phyloP scores from a whole-genome alignment of 1,140 invertebrate genomes.

The Mamestra configurata region DNA sequence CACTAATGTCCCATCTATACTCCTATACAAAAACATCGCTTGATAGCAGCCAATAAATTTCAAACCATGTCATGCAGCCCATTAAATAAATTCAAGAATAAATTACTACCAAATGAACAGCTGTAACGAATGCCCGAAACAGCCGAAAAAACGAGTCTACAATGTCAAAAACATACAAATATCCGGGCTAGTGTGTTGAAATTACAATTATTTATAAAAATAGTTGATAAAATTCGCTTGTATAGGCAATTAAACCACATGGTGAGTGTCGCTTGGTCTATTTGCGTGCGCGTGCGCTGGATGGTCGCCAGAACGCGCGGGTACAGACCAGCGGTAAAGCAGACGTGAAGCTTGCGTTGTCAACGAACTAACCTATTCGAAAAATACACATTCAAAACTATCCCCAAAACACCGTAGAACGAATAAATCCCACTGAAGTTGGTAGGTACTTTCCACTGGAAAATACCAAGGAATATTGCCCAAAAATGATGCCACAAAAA shows the following conservation, averaged over 20 bases:
- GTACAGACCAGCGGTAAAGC: conserved; percentile 30
- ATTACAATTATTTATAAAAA: conserved; percentile 51
- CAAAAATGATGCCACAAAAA: not conserved
- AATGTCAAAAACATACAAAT: conserved; percentile 4
- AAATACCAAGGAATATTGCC: too few species aligned
- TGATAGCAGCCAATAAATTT: conserved; percentile 3
- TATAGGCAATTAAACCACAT: conserved; percentile 73
- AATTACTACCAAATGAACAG: not conserved
- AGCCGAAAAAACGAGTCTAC: not conserved
- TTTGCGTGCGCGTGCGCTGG: conserved; percentile 65
- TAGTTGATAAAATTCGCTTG: conserved; percentile 61
- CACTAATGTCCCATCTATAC: not conserved
- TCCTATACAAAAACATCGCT: not conserved
- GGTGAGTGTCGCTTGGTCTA: conserved; percentile 67
- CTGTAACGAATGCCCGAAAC: not conserved
- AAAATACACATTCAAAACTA: not conserved
- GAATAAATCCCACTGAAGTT: too few species aligned
- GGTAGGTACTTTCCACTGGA: too few species aligned
- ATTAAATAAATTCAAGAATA: conserved; percentile 31
- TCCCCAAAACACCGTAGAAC: too few species aligned
- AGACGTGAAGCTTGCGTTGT: conserved; percentile 20
- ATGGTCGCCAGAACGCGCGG: conserved; percentile 57
- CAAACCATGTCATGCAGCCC: conserved; percentile 3
- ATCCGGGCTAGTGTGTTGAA: conserved; percentile 5
- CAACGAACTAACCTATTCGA: conserved; percentile 5